Base-by-base conservation (phyloP, 2,113 vertebrate genomes). In the Ptilonorhynchus violaceus region DNA sequence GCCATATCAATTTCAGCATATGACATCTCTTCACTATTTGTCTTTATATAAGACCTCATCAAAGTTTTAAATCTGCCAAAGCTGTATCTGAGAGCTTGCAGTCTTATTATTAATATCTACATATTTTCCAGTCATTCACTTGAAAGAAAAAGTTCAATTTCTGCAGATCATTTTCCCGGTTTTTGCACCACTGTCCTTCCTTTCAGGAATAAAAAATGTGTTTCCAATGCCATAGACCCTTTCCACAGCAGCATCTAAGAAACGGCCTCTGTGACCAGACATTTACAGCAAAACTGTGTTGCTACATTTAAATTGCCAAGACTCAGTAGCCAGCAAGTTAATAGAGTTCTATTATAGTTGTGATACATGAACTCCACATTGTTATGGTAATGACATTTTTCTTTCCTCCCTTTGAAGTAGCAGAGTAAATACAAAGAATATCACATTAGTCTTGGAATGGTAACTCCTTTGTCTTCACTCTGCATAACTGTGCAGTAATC, bases 321-420 rank as follows among this genome's bases (percentile, higher is more conserved):
- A 89, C 62, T 83, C 83, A 39, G 66, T 94, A 88, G 56, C 84
- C 76, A 82, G 91, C 88, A 91, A 96, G 85, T 95, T 96, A 60
- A 93, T 92, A 68, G 92, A 92, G 92, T 95, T 93, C 92, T 95
- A 87, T 96, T 97, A 80, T 66, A 85, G 94, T 96, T 91, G 80
- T 91, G 91, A 93, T 94, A 94, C 91, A 92, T 89, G 92, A 97
- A 93, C 85, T 92, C 86, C 55, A 52, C 80, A 96, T 97, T 97
- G 94, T 96, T 94, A 95, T 96, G 95, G 73, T 96, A 96, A 96
- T 94, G 80, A 74, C 55, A 22, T 69, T 53, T 90, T 91, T 85
- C 83, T 82, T 87, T 14, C 76, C 93, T 85, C 50, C 33, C 60
- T 91, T 89, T 94, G 88, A 95, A 95, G 76, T 28, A 78, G 96